These are phyloP conservation scores for Lacanobia wlatinum DNA, from an alignment of 2,888 invertebrate genomes.

Conservation along the genomic window DNA sequence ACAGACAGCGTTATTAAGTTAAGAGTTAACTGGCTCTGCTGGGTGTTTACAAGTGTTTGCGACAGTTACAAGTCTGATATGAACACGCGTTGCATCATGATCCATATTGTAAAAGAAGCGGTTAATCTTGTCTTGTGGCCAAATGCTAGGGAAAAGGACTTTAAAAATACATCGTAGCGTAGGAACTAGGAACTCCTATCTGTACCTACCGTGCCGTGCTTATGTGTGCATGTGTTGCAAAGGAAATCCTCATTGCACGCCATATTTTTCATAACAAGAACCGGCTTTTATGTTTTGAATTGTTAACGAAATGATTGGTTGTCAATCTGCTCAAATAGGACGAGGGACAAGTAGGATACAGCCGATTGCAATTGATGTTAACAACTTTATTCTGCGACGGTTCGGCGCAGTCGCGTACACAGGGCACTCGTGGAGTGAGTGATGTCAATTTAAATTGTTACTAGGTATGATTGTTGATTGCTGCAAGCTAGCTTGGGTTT, in stretches of 20 bases:
- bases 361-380: slow-evolving; percentile 68
- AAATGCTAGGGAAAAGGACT: background rate
- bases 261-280: slow-evolving; percentile 53
- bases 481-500: background rate
- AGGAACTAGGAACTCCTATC: background rate
- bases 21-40: too few species aligned
- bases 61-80: background rate
- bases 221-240: slow-evolving; percentile 17
- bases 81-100: too few species aligned
- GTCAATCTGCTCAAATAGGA: slow-evolving; percentile 62
- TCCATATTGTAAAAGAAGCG: too few species aligned
- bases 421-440: slow-evolving; percentile 24
- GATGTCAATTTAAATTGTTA: slow-evolving; percentile 41
- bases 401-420: slow-evolving; percentile 27
- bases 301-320: slow-evolving; percentile 66
- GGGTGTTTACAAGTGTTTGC: too few species aligned
- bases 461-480: slow-evolving; percentile 18
- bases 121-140: background rate
- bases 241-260: slow-evolving; percentile 64
- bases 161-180: background rate
- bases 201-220: background rate
- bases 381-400: slow-evolving; percentile 64
- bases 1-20: too few species aligned
- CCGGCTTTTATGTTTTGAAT: slow-evolving; percentile 52
- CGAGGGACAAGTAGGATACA: slow-evolving; percentile 67